phyloP scores from a whole-genome alignment of 2,113 vertebrate genomes.

The Heptranchias perlo region DNA sequence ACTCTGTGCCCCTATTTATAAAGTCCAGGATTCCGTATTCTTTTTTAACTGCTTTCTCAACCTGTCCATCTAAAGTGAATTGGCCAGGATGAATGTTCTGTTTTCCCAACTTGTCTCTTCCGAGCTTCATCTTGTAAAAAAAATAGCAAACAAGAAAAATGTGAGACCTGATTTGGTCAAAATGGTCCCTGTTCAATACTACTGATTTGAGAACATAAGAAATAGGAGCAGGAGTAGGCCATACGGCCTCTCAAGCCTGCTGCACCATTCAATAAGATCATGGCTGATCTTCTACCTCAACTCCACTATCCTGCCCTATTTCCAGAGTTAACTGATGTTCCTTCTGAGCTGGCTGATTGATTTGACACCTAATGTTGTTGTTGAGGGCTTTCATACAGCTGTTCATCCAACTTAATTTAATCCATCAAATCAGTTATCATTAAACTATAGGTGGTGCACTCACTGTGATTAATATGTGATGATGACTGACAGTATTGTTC shows the following conservation, averaged over 20 bases:
- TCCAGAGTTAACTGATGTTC: background rate
- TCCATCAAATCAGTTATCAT: background rate
- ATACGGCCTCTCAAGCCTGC: too few relatives aligned
- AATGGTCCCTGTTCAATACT: background rate
- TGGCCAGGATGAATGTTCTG: background rate
- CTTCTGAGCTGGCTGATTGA: conserved; percentile 17
- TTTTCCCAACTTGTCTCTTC: background rate
- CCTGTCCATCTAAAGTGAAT: background rate
- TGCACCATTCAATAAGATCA: too few relatives aligned
- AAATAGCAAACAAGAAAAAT: background rate
- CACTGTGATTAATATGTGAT: conserved; percentile 10
- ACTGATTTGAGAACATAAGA: too few relatives aligned
- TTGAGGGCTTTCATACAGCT: background rate
- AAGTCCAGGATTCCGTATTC: too few relatives aligned
- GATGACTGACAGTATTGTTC: background rate
- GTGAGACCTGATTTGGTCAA: background rate
- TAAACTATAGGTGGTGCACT: conserved; percentile 15
- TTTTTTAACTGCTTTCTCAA: too few relatives aligned
- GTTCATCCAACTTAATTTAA: background rate
- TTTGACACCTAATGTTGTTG: background rate
- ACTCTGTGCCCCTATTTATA: too few relatives aligned
- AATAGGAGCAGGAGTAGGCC: too few relatives aligned
- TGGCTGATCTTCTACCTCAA: too few relatives aligned
- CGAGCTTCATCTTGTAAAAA: background rate
- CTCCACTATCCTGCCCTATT: too few relatives aligned